These are phyloP conservation scores for Brienomyrus longianalis DNA, from an alignment of 2,113 vertebrate species.

Conservation along the genomic window DNA sequence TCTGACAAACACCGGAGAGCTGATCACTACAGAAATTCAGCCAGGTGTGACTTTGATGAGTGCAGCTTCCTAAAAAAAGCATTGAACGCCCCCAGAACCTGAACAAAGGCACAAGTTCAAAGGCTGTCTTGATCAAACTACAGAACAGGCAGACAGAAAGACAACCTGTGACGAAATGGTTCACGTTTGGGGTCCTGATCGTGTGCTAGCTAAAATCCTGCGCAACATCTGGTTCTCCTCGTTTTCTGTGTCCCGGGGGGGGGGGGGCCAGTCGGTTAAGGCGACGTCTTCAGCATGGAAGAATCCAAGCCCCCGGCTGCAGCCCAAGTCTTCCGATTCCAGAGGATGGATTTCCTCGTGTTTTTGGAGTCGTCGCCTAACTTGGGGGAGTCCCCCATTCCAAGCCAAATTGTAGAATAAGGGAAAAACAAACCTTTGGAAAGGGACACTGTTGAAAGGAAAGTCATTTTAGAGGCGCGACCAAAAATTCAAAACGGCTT, in stretches of 20 bases:
- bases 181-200: not conserved
- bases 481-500: not conserved
- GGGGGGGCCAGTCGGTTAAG: not conserved
- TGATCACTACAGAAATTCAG: not conserved
- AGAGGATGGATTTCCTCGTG: slow-evolving; percentile 9
- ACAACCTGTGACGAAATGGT: not conserved
- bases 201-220: not conserved
- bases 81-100: not conserved
- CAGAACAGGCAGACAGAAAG: not conserved
- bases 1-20: not conserved
- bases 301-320: not conserved
- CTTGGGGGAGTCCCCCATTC: not conserved
- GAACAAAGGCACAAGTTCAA: not conserved
- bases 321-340: not conserved
- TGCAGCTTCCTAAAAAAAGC: not conserved
- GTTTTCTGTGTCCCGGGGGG: not conserved
- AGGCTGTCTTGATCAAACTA: not conserved
- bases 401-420: not conserved
- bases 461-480: not conserved
- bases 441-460: not conserved
- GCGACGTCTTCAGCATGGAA: not conserved
- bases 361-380: not conserved
- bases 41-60: not conserved
- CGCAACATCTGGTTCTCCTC: slow-evolving; percentile 4
- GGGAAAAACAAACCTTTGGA: not conserved